These are phyloP conservation scores for Mactromeris polynyma DNA, from an alignment of 2,888 invertebrate species.

Conservation along the genomic window DNA sequence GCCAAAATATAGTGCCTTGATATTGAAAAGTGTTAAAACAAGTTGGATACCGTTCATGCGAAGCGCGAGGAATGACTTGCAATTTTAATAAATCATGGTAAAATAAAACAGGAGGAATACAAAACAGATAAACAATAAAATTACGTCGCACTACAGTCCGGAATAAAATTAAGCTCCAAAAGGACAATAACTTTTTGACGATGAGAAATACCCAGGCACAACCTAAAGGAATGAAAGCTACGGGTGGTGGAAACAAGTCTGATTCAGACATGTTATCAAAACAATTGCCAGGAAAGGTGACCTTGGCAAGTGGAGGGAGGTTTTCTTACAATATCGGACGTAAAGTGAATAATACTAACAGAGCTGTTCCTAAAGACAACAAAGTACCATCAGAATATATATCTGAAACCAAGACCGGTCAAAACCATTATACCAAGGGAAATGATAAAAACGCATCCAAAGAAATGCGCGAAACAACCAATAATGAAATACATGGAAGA, in stretches of 20 bases:
- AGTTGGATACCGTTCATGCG: too few species aligned
- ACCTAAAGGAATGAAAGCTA: not conserved
- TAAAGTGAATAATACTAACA: not conserved
- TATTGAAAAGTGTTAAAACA: too few species aligned
- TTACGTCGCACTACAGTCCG: too few species aligned
- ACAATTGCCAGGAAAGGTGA: not conserved
- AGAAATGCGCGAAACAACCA: not conserved
- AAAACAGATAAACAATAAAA: too few species aligned
- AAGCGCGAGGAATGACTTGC: too few species aligned
- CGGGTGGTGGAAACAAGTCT: not conserved
- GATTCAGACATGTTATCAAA: not conserved
- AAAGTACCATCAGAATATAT: not conserved
- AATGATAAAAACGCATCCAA: not conserved
- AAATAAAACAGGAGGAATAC: too few species aligned
- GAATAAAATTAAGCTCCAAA: too few species aligned
- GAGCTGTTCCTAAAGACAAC: not conserved
- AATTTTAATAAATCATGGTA: too few species aligned
- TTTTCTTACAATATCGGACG: conserved; percentile 1
- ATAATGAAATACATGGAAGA: not conserved
- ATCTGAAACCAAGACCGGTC: not conserved
- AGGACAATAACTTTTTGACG: not conserved
- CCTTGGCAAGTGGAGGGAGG: not conserved
- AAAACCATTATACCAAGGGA: not conserved
- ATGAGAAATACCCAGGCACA: not conserved
- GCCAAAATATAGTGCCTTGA: too few species aligned